These are phyloP conservation scores for Ridgeia piscesae DNA, from an alignment of 1,140 invertebrate species.

Conservation along the genomic window DNA sequence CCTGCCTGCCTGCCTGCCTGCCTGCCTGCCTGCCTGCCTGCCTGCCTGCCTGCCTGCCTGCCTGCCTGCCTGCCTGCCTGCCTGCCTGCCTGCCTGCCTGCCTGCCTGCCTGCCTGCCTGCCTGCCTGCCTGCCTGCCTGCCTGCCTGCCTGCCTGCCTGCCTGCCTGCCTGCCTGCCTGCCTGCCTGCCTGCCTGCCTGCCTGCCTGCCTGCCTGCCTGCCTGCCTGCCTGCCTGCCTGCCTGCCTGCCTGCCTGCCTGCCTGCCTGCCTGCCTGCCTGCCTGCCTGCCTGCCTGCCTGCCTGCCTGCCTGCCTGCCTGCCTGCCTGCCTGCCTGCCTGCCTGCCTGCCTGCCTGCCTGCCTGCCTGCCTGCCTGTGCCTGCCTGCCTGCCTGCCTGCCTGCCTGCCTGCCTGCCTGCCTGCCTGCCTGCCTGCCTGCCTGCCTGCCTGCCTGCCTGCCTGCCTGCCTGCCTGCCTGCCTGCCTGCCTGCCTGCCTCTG, in stretches of 20 bases:
- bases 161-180: conserved; percentile 5
- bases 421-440: background rate
- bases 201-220: conserved; percentile 24
- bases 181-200: conserved; percentile 18
- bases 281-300: background rate
- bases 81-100: conserved; percentile 12
- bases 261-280: conserved; percentile 10
- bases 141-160: background rate
- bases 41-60: conserved; percentile 15
- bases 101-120: conserved; percentile 15
- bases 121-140: conserved; percentile 16
- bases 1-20: conserved; percentile 13
- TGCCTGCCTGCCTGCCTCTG: background rate
- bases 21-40: conserved; percentile 12
- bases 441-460: background rate
- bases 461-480: too few relatives aligned
- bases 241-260: conserved; percentile 13
- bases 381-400: too few relatives aligned
- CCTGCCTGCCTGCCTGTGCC: background rate
- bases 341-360: background rate
- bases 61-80: conserved; percentile 16
- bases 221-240: conserved; percentile 22
- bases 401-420: too few relatives aligned
- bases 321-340: background rate
- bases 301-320: background rate